Evolutionary conservation across 1,140 invertebrate species (phyloP), one percentile per base, ranked within the genome.

Genomic region (Brachystomella parvula): DNA sequence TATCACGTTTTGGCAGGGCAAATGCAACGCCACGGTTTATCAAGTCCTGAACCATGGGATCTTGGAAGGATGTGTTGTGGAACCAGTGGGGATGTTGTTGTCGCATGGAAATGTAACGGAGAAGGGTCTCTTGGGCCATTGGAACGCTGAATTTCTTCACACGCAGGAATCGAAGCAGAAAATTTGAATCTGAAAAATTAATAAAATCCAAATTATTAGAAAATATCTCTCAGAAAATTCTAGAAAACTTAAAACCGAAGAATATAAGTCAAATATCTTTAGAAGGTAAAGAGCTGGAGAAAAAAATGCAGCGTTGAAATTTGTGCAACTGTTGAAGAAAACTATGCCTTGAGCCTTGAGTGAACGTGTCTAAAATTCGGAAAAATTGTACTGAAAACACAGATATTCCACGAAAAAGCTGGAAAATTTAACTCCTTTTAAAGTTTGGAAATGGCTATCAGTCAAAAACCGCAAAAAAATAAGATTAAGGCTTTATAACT

Each of bases 71-170:
- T 57, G 91, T 80, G 67, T 85, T 82, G 70, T 86, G 84, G 76
- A 91, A 92, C 76, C 77, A 80, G n/a, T 74, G 68, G 0, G 79
- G 75, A 68, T 76, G 72, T 30, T 77, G 73, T 30, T 88, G 85
- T 29, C 89, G 82, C 63, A 92, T 82, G n/a, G 89, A 78, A 32
- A 93, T 80, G 76, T 92, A 94, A 49, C 89, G 83, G 75, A 92
- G 86, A 35, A 92, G 79, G 0, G 89, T 86, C 71, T 89, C 86
- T 74, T 90, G 85, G 0, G 90, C 86, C 81, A 89, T 86, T 1
- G 86, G 85, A 1, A 93, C 84, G 71, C 86, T 87, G 77, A 89
- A 92, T 74, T 93, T 92, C 76, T 90, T 88, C 30, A 83, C 83
- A 21, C 90, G 82, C n/a, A 92, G 77, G 77, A 90, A 94, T 70